Conservation (phyloP, 2,888 invertebrate genomes). For the Cremastobaeus sp. region DNA sequence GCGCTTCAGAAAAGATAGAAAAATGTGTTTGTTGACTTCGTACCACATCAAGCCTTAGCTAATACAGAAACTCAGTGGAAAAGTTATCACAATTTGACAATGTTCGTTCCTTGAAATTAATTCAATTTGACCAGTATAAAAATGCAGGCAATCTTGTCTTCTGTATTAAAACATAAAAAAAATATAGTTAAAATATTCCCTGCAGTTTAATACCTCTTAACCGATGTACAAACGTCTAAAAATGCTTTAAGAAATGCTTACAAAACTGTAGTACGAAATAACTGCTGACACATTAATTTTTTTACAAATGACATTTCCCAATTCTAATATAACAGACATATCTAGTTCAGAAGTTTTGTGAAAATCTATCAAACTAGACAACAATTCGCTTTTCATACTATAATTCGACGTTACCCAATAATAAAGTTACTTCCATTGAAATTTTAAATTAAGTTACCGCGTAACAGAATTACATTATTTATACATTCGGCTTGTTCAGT, state of each 20-base stretch:
- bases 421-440: constrained; percentile 66
- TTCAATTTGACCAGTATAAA: no score
- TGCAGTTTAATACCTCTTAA: background rate
- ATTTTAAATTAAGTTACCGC: constrained; percentile 73
- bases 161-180: no score
- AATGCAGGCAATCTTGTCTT: background rate
- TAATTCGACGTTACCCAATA: constrained; percentile 51
- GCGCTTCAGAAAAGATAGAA: constrained; percentile 58
- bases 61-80: no score
- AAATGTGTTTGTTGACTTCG: constrained; percentile 38
- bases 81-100: no score
- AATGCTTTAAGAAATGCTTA: constrained; percentile 19
- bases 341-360: constrained; percentile 57
- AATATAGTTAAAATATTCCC: background rate
- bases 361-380: constrained; percentile 66
- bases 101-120: constrained; percentile 3
- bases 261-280: constrained; percentile 43
- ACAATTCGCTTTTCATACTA: constrained; percentile 67
- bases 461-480: constrained; percentile 67
- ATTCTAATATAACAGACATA: constrained; percentile 62
- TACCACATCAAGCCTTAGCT: no score
- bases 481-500: constrained; percentile 35
- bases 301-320: constrained; percentile 63
- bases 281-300: constrained; percentile 13
- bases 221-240: constrained; percentile 6